Evolutionary conservation across 2,113 vertebrate genomes (phyloP), one percentile per base, ranked within the genome.

Genomic region (Carettochelys insculpta): DNA sequence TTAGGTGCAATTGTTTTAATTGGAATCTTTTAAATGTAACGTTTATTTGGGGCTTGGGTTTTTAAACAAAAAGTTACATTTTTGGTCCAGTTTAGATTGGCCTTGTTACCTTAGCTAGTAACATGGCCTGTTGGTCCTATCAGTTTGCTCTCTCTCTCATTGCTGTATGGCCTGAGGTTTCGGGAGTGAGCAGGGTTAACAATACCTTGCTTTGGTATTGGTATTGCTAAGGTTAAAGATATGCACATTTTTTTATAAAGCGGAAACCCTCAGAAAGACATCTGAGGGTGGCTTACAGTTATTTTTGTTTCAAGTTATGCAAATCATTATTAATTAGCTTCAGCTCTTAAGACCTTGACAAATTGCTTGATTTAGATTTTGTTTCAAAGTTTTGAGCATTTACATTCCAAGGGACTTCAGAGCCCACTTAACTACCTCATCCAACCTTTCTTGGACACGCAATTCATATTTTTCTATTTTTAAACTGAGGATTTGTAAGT

Each of bases 261-360:
- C 92, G 89, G 77, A 96, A 95, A 93, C 92, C 78, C 50, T 94
- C 95, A 87, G 84, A 92, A 95, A 88, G 91, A 87, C 92, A 85
- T 95, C 94, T 93, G 81, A 92, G 84, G 78, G 45, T 82, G 92
- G 89, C 92, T 85, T 77, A 83, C 87, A 88, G 94, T 95, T 95
- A 90, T 93, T 94, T 94, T 94, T 90, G 79, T 95, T 96, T 94
- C 90, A 73, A 93, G 92, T 83, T 94, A 94, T 92, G 93, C 87
- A 95, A 89, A 97, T 92, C 56, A 77, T 52, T 82, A 94, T 92
- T 96, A 95, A 95, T 95, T 95, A 93, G 85, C 94, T 96, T 83
- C 92, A 95, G 79, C 89, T 85, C 94, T 94, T 93, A 94, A 92
- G 83, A 87, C 92, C 93, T 85, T 97, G 95, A 88, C 87, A 95